Evolutionary conservation across 1,140 invertebrate species (phyloP), one percentile per base, ranked within the genome.

Genomic region (Meloidogyne exigua): DNA sequence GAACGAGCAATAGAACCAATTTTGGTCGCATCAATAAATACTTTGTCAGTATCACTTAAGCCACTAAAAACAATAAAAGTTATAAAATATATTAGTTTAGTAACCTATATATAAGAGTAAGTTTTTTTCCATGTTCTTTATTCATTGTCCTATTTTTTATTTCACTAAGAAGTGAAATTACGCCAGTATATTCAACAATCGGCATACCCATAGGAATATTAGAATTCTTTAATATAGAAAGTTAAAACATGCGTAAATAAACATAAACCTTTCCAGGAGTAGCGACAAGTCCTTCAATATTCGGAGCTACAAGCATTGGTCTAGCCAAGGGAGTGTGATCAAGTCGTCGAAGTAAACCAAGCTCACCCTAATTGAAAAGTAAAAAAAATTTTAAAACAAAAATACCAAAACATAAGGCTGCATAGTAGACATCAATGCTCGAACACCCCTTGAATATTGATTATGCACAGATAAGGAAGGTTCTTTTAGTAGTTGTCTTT

Each of bases 271-370:
- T 25, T 23, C 21, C 28, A 69, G 21, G 49, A 5, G 71, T 42
- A 18, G 80, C 68, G n/a, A 79, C 81, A 39, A 80, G n/a, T 66
- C 79, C 79, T 64, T 82, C 67, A 42, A 83, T 32, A 49, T 65
- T 79, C 12, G 80, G 67, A 10, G 79, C 79, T 13, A 80, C 79
- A 49, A 82, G 73, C 76, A 78, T 78, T 77, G 78, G 76, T 21
- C 76, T 39, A 21, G 76, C 67, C 23, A 78, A 68, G 4, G 71
- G 12, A n/a, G 21, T 69, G 11, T 39, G 28, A 57, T 72, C 57
- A 57, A 78, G 65, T 5, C 39, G 62, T n/a, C 57, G 28, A 42
- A 78, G 64, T 66, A 68, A 36, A 11, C 57, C 62, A 36, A 57
- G 18, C 18, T 57, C 49, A 57, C 49, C 49, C 49, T 57, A 9